Conservation (phyloP, 1,140 invertebrate genomes). For the Ladona fulva region DNA sequence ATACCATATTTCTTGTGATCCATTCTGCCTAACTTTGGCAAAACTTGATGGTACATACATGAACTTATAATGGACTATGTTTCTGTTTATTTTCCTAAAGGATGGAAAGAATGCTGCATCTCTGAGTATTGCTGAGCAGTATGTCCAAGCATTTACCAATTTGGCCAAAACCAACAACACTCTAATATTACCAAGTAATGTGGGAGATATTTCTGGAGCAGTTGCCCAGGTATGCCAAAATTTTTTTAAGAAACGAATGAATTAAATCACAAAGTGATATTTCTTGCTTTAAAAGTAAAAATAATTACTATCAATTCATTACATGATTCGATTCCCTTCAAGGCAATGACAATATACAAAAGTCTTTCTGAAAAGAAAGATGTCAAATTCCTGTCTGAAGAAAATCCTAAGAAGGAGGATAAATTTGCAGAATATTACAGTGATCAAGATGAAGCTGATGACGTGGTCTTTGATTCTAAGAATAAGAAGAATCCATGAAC, state of each 20-base stretch:
- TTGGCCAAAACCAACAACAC: constrained; percentile 91
- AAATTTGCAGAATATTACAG: constrained; percentile 45
- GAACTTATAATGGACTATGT: too few species aligned
- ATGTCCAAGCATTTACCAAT: constrained; percentile 86
- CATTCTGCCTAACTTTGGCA: too few species aligned
- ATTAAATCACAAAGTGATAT: not conserved
- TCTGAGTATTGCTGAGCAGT: constrained; percentile 88
- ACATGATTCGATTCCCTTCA: constrained; percentile 27
- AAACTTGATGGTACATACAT: too few species aligned
- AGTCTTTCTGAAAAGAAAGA: constrained; percentile 41
- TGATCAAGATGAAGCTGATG: constrained; percentile 42
- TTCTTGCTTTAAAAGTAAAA: not conserved
- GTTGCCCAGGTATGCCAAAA: constrained; percentile 63
- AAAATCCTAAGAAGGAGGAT: constrained; percentile 23
- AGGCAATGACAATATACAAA: constrained; percentile 63
- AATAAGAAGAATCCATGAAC: not conserved
- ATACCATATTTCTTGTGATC: too few species aligned
- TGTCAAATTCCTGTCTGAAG: not conserved
- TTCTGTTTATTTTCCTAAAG: constrained; percentile 36
- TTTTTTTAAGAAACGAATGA: constrained; percentile 10
- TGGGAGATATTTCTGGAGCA: constrained; percentile 71
- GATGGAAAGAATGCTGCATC: constrained; percentile 80
- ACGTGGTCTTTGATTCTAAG: not conserved
- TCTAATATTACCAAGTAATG: constrained; percentile 84
- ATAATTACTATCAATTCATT: not conserved